Conservation (phyloP, 2,113 vertebrate genomes). For the Passer montanus region DNA sequence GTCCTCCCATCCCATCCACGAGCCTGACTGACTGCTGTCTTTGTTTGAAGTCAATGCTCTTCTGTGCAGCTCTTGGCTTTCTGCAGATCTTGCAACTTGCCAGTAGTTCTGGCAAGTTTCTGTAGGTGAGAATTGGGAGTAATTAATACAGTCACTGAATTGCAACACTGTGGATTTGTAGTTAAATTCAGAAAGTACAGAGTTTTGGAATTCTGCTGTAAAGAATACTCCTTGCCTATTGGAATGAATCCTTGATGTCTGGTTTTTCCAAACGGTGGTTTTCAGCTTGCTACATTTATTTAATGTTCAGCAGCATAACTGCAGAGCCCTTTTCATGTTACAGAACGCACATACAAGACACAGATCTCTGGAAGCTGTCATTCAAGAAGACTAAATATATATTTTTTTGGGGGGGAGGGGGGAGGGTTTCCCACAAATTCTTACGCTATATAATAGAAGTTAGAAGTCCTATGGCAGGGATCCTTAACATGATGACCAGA, state of each 20-base stretch:
- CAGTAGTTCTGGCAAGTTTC: neutral
- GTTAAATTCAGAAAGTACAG: neutral
- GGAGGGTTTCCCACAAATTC: neutral
- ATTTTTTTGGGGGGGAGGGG: fast-evolving
- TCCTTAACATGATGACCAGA: neutral
- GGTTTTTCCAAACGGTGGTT: neutral
- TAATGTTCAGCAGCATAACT: neutral
- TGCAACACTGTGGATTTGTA: neutral
- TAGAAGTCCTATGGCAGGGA: neutral
- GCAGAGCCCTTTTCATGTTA: neutral
- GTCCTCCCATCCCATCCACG: fast-evolving
- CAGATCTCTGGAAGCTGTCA: neutral
- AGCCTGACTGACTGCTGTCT: neutral
- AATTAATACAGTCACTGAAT: neutral
- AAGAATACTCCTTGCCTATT: neutral
- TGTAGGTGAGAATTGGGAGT: neutral
- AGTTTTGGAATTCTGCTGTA: neutral
- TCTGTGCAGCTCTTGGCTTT: neutral
- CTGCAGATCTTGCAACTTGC: neutral
- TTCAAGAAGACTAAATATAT: neutral
- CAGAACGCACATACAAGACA: neutral
- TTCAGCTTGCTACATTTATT: neutral
- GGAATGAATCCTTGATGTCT: neutral
- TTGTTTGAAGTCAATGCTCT: neutral
- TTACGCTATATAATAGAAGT: neutral